These are phyloP conservation scores for Danaus plexippus DNA, from an alignment of 1,140 invertebrate species.

Conservation along the genomic window DNA sequence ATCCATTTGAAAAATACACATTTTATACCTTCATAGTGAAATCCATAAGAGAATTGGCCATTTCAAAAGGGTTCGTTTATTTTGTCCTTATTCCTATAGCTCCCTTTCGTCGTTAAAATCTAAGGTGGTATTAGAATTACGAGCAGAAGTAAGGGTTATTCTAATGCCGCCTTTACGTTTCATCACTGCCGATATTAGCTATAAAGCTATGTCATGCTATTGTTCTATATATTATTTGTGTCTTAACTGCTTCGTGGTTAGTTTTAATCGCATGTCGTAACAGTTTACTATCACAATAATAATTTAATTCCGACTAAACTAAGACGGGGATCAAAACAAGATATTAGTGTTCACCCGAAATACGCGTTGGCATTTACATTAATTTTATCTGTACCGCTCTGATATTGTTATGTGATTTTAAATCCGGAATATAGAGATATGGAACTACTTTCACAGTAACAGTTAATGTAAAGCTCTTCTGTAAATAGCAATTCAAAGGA, in stretches of 20 bases:
- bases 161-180: slow-evolving; percentile 38
- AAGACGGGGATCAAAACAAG: slow-evolving; percentile 45
- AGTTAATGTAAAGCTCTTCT: slow-evolving; percentile 7
- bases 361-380: slow-evolving; percentile 44
- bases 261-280: slow-evolving; percentile 60
- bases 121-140: slow-evolving; percentile 45
- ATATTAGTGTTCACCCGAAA: slow-evolving; percentile 40
- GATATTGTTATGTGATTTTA: slow-evolving; percentile 40
- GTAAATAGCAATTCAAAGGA: slow-evolving; percentile 2
- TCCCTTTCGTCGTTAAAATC: slow-evolving; percentile 39
- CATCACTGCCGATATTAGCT: slow-evolving; percentile 41
- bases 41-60: slow-evolving; percentile 39
- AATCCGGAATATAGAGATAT: slow-evolving; percentile 15
- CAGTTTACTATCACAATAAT: slow-evolving; percentile 64
- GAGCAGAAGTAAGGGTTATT: slow-evolving; percentile 35
- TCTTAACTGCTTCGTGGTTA: slow-evolving; percentile 44
- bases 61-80: slow-evolving; percentile 48
- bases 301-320: slow-evolving; percentile 55
- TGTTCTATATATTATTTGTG: slow-evolving; percentile 30
- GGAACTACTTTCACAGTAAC: slow-evolving; percentile 11
- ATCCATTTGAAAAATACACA: slow-evolving; percentile 71
- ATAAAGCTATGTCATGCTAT: slow-evolving; percentile 43
- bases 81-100: slow-evolving; percentile 30
- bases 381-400: slow-evolving; percentile 22
- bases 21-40: slow-evolving; percentile 45